Base-by-base conservation (phyloP, 2,888 invertebrate genomes). In the Aleiodes alternator region DNA sequence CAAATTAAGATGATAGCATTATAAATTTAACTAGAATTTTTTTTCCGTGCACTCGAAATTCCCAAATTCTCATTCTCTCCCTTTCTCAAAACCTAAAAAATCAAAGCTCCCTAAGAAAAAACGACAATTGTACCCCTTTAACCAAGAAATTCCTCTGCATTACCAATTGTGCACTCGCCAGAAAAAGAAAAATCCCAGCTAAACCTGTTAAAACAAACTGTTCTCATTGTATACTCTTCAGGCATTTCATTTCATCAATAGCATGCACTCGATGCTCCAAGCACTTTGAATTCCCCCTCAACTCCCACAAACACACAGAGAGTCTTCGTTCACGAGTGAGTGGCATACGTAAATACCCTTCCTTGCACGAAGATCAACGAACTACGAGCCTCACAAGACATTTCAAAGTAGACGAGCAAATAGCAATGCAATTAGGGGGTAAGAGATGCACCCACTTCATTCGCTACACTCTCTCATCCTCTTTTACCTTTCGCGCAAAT, bases 381-480 rank as follows among this genome's bases (percentile, higher is more conserved):
- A 64, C 43, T 43, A 64, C 61, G 12, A 51, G 43, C 34, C 38
- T 57, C 48, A n/a, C 51, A 34, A 72, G 72, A 72, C 64, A 23
- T 29, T 66, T 50, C 23, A 12, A 64, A 72, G 72, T 51, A 64
- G 59, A 51, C 53, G 55, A 55, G 72, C 61, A 72, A 72, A 72
- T 72, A 72, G 72, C 72, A 55, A 72, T 56, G 72, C 64, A 43
- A 72, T 72, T 72, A 66, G 66, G 66, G 34, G 66, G 34, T 55
- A 55, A 72, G 72, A 72, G 72, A 72, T 72, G 53, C 55, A 16
- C 53, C 38, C 48, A 29, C 57, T 57, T 57, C 57, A 29, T 29
- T 9, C 57, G 2, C 31, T 57, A 16, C 57, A 12, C 57, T 57
- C 14, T 29, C 23, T 6, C 57, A 23, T 8, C 9, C 23, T 57